phyloP scores from a whole-genome alignment of 2,113 vertebrate genomes.

The Eclectus roratus region DNA sequence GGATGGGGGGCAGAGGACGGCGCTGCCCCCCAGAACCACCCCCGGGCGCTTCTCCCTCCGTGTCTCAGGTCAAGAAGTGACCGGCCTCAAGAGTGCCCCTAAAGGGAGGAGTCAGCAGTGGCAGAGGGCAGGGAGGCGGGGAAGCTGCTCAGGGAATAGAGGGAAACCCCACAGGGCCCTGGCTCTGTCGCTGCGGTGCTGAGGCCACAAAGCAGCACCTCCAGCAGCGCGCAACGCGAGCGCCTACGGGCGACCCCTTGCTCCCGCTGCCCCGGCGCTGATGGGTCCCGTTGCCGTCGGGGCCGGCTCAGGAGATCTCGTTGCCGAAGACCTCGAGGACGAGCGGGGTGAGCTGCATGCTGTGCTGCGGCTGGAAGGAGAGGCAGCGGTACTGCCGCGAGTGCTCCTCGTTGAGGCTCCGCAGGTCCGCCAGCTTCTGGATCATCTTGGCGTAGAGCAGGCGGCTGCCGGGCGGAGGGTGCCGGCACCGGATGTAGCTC shows the following conservation, averaged over 20 bases:
- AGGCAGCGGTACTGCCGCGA: constrained; percentile 94
- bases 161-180: accelerated
- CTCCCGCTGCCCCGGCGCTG: background rate
- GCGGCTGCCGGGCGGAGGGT: constrained; percentile 80
- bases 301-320: constrained; percentile 83
- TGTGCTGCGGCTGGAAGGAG: constrained; percentile 91
- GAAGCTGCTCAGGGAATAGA: background rate
- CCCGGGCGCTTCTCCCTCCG: background rate
- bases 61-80: accelerated
- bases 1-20: background rate
- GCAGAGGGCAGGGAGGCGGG: background rate
- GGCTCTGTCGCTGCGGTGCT: background rate
- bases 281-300: background rate
- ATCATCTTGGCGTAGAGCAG: constrained; percentile 97
- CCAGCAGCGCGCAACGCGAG: background rate
- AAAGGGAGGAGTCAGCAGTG: background rate
- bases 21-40: background rate
- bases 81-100: background rate
- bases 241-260: background rate
- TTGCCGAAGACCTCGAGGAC: constrained; percentile 95
- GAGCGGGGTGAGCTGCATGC: constrained; percentile 95
- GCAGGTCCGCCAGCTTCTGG: constrained; percentile 94
- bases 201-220: background rate
- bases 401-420: constrained; percentile 97
- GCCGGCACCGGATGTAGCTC: constrained; percentile 90